Conservation (phyloP, 2,797 vertebrate species). For the Enteromius argenteus region DNA sequence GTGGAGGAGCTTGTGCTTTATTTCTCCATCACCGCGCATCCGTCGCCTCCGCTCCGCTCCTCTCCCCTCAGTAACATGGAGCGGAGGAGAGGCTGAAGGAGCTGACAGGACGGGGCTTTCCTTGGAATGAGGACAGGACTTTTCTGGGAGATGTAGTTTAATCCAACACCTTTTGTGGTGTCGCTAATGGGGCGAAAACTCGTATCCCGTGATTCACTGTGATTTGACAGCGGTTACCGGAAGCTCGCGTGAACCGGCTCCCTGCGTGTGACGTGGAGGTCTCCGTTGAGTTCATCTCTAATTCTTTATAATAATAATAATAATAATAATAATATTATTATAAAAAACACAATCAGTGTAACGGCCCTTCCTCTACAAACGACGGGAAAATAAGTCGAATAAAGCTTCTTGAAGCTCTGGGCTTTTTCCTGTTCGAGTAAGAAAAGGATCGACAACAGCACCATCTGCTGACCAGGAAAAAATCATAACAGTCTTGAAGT, state of each 20-base stretch:
- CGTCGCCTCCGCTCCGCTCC: conserved; percentile 20
- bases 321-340: not conserved
- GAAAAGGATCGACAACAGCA: too few species aligned
- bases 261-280: conserved; percentile 56
- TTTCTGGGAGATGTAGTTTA: conserved; percentile 42
- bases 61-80: conserved; percentile 31
- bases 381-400: not conserved
- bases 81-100: not conserved
- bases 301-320: not conserved
- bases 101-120: conserved; percentile 14
- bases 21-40: conserved; percentile 18
- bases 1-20: conserved; percentile 13
- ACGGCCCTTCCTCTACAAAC: not conserved
- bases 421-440: not conserved
- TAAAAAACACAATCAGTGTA: not conserved
- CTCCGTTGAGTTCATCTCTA: not conserved
- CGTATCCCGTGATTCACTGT: conserved; percentile 31
- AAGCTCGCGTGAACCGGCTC: conserved; percentile 14
- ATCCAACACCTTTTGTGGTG: rapidly evolving
- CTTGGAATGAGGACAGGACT: too few species aligned
- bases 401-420: not conserved
- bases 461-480: not conserved
- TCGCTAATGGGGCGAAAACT: not conserved
- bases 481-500: not conserved
- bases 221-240: conserved; percentile 38